Evolutionary conservation across 2,797 vertebrate species (phyloP).

Genomic region (Rhabdomys pumilio): DNA sequence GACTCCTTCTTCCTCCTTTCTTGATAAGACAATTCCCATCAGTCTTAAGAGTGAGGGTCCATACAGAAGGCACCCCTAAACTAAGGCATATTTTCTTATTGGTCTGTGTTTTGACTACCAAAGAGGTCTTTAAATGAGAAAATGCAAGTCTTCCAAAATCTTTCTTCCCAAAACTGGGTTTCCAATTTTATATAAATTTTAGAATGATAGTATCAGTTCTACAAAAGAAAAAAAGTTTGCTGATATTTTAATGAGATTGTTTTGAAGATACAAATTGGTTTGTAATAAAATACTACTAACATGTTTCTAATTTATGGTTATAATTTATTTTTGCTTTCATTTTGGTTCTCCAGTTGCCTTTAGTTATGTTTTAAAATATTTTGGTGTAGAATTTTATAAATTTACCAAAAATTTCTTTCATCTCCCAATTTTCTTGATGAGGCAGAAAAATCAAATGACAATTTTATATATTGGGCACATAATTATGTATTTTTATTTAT

Average conservation of each 20-base stretch:
- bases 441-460: not conserved
- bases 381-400: not conserved
- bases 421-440: not conserved
- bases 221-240: not conserved
- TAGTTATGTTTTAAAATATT: not conserved
- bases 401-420: not conserved
- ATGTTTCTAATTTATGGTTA: not conserved
- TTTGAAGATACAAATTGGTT: not conserved
- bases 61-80: not conserved
- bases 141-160: not conserved
- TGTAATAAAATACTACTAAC: not conserved
- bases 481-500: not conserved
- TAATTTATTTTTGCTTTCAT: not conserved
- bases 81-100: not conserved
- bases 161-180: not conserved
- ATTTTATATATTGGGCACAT: not conserved
- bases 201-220: not conserved
- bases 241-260: not conserved
- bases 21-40: not conserved
- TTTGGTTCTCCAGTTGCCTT: not conserved
- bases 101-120: not conserved
- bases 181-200: not conserved
- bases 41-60: not conserved
- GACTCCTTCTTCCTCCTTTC: not conserved
- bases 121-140: not conserved